Base-by-base conservation (phyloP, 2,888 invertebrate species). In the Conops quadrifasciatus region DNA sequence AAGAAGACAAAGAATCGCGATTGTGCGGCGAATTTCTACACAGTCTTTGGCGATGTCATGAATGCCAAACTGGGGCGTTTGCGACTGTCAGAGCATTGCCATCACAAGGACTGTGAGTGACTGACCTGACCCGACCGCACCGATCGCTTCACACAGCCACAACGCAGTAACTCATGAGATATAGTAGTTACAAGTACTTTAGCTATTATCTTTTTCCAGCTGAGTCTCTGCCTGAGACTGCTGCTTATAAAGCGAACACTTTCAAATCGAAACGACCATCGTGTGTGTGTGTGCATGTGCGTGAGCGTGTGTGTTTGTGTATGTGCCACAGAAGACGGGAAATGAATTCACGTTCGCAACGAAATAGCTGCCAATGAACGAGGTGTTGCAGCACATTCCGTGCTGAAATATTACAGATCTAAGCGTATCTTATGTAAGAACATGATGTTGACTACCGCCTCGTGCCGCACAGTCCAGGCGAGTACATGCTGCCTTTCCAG, bases 341-440 rank as follows among this genome's bases (percentile, higher is more conserved):
- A 70, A 70, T 70, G 69, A 43, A 56, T 70, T 53, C 69, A 70
- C 69, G 69, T 70, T 63, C 63, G 45, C 30, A 49, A 16, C 28
- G 63, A 70, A 63, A 63, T 63, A 63, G 69, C 62, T 70, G 69
- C 69, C 69, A 70, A 43, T 63, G 63, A 70, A 63, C 59, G 49
- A 67, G 67, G 59, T 67, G 67, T 60, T 43, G 59, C 24, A 58
- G 58, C 58, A 45, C 26, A 67, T 59, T 67, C 60, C 59, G 59
- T 59, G 47, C 58, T 67, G 60, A 67, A 67, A 67, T 67, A 67
- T 67, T 59, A 67, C 49, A 45, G 47, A 60, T 59, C 60, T 49
- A 28, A 66, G 36, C 9, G 16, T 16, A 30, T 56, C 36, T 66
- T 28, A 26, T 26, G 63, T 45, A 11, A 30, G 63, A 13, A 24